Conservation (phyloP, 2,113 vertebrate genomes). For the Sinocyclocheilus rhinocerous region DNA sequence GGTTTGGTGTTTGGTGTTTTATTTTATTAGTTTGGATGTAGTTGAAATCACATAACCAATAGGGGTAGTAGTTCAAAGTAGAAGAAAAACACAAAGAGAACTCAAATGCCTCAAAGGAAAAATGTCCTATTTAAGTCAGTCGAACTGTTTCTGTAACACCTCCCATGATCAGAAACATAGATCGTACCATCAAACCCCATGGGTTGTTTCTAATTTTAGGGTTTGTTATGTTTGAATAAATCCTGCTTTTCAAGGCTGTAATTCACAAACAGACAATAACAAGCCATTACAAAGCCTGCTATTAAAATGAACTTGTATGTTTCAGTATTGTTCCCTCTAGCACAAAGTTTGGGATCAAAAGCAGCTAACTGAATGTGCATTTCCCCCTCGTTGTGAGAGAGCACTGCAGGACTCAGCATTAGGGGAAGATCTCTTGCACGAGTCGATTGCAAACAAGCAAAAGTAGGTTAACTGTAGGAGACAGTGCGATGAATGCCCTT, state of each 20-base stretch:
- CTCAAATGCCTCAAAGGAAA: background rate
- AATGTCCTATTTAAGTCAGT: conserved; percentile 40
- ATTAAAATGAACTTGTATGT: background rate
- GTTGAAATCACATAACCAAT: conserved; percentile 15
- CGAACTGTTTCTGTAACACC: background rate
- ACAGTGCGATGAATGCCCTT: background rate
- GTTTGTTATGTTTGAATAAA: background rate
- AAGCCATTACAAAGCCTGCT: background rate
- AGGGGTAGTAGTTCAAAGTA: conserved; percentile 15
- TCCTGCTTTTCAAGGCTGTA: background rate
- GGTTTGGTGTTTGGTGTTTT: too few species aligned
- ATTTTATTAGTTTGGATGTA: conserved; percentile 2
- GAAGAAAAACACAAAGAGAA: conserved; percentile 3
- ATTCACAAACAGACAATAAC: background rate
- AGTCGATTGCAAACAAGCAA: conserved; percentile 3
- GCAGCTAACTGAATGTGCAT: background rate
- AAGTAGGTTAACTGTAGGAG: conserved; percentile 22
- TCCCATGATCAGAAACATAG: conserved; percentile 16
- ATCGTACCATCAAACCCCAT: background rate
- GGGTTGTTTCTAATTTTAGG: conserved; percentile 3
- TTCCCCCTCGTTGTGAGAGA: background rate
- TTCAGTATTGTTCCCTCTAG: background rate
- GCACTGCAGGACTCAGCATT: background rate
- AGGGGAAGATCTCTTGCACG: background rate
- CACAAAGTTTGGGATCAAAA: background rate